phyloP scores from a whole-genome alignment of 1,140 invertebrate species.

The Drosophila kohkoa region DNA sequence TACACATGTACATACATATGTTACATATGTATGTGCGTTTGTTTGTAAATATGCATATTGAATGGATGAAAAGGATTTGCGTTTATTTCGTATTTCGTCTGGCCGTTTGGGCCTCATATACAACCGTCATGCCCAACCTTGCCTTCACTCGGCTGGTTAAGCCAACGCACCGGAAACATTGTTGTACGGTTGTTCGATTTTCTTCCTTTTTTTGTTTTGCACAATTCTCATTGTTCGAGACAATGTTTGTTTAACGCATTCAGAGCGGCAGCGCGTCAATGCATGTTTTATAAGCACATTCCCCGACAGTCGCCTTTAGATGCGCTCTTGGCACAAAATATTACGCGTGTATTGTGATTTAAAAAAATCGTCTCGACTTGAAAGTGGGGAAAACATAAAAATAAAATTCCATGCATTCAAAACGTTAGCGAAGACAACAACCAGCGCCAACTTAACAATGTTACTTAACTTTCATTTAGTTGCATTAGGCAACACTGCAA shows the following conservation, averaged over 20 bases:
- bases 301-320: constrained; percentile 15
- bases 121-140: constrained; percentile 23
- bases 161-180: constrained; percentile 65
- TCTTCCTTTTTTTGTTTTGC: constrained; percentile 58
- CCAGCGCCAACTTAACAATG: constrained; percentile 1
- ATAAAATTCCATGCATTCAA: neutral
- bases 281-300: constrained; percentile 60
- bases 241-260: constrained; percentile 58
- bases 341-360: constrained; percentile 8
- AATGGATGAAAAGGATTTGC: constrained; percentile 76
- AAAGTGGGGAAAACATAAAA: neutral
- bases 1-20: too few species aligned
- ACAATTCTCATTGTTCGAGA: constrained; percentile 32
- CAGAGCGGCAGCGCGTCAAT: constrained; percentile 38
- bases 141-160: constrained; percentile 25
- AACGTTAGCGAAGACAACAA: constrained; percentile 24
- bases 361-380: constrained; percentile 2
- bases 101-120: constrained; percentile 32
- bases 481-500: constrained; percentile 13
- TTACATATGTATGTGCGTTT: constrained; percentile 1
- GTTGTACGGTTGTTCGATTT: constrained; percentile 49
- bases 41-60: constrained; percentile 62
- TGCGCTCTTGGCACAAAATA: constrained; percentile 33
- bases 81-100: constrained; percentile 63
- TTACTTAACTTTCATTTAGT: neutral